Conservation (phyloP, 2,797 vertebrate genomes). For the Microcaecilia unicolor region DNA sequence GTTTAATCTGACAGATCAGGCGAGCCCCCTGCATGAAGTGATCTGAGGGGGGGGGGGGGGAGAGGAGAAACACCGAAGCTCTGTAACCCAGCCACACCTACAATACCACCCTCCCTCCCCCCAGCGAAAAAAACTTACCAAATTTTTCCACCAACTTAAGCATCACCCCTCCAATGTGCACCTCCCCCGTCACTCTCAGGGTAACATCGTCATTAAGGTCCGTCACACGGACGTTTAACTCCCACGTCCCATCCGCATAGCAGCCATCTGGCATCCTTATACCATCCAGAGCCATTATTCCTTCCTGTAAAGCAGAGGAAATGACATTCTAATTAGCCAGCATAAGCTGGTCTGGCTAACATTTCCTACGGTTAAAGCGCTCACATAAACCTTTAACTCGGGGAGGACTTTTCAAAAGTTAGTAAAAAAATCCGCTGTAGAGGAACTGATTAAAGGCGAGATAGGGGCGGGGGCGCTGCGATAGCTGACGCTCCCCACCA, state of each 20-base stretch:
- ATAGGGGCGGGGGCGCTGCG: no score
- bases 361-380: no score
- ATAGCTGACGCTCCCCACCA: not conserved
- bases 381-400: no score
- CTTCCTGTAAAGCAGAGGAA: constrained; percentile 35
- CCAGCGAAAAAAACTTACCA: constrained; percentile 55
- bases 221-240: constrained; percentile 91
- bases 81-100: not conserved
- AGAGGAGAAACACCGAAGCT: not conserved
- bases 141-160: constrained; percentile 96
- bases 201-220: constrained; percentile 92
- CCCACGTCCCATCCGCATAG: constrained; percentile 97
- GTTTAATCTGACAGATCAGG: no score
- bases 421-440: no score
- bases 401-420: no score
- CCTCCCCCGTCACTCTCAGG: constrained; percentile 91
- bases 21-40: no score
- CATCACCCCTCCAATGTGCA: constrained; percentile 97
- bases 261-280: constrained; percentile 98
- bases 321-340: constrained; percentile 9
- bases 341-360: no score
- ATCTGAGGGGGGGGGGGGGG: no score
- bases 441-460: no score
- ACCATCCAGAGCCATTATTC: constrained; percentile 89
- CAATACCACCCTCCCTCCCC: no score